Conservation (phyloP, 2,113 vertebrate genomes). For the Oncorhynchus nerka region DNA sequence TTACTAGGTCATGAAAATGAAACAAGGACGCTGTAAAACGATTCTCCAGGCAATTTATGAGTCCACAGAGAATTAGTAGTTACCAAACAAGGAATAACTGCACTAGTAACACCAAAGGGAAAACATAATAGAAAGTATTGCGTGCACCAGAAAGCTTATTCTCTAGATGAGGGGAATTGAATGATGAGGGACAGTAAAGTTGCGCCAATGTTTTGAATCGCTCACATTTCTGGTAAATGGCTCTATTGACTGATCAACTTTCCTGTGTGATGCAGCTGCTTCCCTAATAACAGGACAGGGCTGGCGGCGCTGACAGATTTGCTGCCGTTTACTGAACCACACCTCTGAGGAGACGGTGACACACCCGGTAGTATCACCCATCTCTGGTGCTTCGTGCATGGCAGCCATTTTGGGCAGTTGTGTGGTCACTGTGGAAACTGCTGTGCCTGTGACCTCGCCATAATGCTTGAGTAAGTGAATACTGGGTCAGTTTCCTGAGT, state of each 20-base stretch:
- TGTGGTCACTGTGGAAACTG: background rate
- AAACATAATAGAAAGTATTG: no score
- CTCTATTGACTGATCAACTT: background rate
- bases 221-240: background rate
- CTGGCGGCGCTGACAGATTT: background rate
- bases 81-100: no score
- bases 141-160: no score
- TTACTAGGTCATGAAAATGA: no score
- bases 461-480: no score
- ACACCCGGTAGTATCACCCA: background rate
- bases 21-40: no score
- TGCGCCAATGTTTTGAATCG: background rate
- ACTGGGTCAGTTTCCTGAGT: background rate
- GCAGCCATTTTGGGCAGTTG: background rate
- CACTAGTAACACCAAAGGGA: no score
- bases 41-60: no score
- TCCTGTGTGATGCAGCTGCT: constrained; percentile 1
- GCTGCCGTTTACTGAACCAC: background rate
- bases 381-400: background rate
- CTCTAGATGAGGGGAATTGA: no score
- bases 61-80: no score
- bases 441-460: background rate
- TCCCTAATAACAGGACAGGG: constrained; percentile 4
- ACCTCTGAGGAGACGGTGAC: background rate
- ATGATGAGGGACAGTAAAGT: no score